phyloP scores from a whole-genome alignment of 2,797 vertebrate species.

The Acanthurus lineatus region DNA sequence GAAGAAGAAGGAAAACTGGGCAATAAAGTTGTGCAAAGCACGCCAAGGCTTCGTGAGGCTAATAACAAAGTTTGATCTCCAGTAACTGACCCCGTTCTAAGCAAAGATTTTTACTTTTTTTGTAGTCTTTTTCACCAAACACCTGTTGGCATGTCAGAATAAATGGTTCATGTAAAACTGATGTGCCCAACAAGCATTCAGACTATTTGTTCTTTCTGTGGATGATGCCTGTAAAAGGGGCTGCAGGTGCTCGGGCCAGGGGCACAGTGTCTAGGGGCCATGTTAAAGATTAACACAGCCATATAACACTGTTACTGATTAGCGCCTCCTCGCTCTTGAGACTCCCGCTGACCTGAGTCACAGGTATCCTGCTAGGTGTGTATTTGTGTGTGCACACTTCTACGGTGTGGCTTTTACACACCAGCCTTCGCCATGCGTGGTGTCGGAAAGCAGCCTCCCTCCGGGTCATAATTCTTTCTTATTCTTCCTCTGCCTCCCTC shows the following conservation, averaged over 20 bases:
- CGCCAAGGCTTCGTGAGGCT: conserved; percentile 39
- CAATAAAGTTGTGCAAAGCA: conserved; percentile 26
- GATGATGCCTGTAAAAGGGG: conserved; percentile 80
- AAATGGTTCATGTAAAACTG: conserved; percentile 39
- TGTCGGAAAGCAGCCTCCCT: conserved; percentile 54
- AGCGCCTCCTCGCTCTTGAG: conserved; percentile 75
- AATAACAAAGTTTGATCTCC: conserved; percentile 34
- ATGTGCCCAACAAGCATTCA: conserved; percentile 73
- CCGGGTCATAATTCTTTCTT: conserved; percentile 48
- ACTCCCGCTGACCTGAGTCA: conserved; percentile 79
- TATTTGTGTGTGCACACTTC: conserved; percentile 48
- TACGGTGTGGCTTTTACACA: conserved; percentile 41
- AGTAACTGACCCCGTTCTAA: conserved; percentile 37
- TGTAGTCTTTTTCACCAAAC: conserved; percentile 1
- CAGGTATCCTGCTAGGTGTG: conserved; percentile 76
- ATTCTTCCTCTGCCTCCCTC: conserved; percentile 51
- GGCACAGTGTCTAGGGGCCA: conserved; percentile 75
- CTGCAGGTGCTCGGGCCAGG: conserved; percentile 80
- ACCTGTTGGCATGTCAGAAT: conserved; percentile 64
- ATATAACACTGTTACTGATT: conserved; percentile 89
- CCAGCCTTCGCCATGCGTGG: conserved; percentile 27
- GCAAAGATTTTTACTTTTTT: not conserved
- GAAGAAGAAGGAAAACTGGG: not conserved
- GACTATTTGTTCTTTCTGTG: conserved; percentile 76
- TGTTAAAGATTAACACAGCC: conserved; percentile 86